Conservation (phyloP, 2,113 vertebrate genomes). For the Chaetorhynchus papuensis region DNA sequence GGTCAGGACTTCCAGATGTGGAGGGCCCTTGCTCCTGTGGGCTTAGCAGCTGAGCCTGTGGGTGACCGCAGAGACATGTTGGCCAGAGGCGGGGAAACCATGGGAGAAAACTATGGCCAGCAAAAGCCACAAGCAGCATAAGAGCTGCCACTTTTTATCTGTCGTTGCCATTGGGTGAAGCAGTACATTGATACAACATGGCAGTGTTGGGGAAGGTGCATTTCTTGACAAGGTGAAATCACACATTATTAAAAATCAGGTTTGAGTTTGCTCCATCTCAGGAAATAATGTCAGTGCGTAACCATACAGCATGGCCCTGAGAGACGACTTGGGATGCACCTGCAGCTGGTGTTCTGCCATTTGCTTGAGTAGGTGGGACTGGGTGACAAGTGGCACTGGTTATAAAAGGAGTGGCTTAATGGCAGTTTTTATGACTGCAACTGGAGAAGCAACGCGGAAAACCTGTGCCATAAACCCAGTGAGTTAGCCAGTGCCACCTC, state of each 20-base stretch:
- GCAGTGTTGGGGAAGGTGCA: background rate
- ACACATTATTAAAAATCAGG: background rate
- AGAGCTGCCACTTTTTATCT: background rate
- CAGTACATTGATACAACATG: background rate
- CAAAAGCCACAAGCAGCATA: background rate
- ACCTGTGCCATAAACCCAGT: background rate
- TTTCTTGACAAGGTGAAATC: background rate
- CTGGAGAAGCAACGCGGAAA: background rate
- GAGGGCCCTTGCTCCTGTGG: background rate
- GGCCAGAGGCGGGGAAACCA: background rate
- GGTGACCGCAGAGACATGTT: background rate
- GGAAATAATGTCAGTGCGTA: background rate
- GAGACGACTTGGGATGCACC: background rate
- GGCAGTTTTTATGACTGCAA: background rate
- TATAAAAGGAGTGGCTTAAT: background rate
- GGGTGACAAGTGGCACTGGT: background rate
- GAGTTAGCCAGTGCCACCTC: background rate
- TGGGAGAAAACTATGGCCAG: background rate
- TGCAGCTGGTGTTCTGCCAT: background rate
- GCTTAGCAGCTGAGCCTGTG: background rate
- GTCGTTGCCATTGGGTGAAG: background rate
- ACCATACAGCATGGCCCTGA: accelerated
- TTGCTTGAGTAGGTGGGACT: background rate
- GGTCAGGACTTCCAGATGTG: background rate
- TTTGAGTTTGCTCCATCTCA: background rate